phyloP scores from a whole-genome alignment of 1,140 invertebrate species.

The Cyphomyrmex costatus region DNA sequence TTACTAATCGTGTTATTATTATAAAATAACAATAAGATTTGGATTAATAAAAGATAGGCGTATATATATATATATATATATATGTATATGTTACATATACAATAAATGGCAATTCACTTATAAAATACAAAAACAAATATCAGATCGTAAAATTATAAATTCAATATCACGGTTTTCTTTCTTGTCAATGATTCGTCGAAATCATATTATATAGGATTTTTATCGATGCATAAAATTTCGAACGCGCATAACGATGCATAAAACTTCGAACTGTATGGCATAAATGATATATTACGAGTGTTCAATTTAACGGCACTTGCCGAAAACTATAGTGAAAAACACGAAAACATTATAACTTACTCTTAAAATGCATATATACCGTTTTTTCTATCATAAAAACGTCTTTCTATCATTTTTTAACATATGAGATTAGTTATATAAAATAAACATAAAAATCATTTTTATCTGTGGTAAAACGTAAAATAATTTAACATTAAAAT shows the following conservation, averaged over 20 bases:
- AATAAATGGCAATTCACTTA: not conserved
- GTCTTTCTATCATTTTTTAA: not conserved
- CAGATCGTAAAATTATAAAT: constrained; percentile 18
- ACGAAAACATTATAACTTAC: not conserved
- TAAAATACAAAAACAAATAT: not conserved
- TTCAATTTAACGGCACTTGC: constrained; percentile 20
- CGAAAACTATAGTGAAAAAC: constrained; percentile 13
- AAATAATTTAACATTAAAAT: constrained; percentile 27
- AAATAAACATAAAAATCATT: not conserved
- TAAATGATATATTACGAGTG: not conserved
- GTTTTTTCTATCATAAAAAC: constrained; percentile 4
- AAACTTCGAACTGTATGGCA: not conserved
- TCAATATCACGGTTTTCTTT: not conserved
- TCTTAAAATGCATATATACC: constrained; percentile 4
- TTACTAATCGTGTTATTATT: not conserved
- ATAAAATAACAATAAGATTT: not conserved
- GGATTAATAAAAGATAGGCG: not conserved
- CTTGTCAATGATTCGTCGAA: not conserved
- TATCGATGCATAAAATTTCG: constrained; percentile 11
- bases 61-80: too few species aligned
- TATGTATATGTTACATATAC: not conserved
- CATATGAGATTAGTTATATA: not conserved
- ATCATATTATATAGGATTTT: constrained; percentile 1
- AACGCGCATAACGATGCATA: not conserved
- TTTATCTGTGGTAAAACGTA: not conserved